phyloP scores from a whole-genome alignment of 2,888 invertebrate genomes.

The Orthosia incerta region DNA sequence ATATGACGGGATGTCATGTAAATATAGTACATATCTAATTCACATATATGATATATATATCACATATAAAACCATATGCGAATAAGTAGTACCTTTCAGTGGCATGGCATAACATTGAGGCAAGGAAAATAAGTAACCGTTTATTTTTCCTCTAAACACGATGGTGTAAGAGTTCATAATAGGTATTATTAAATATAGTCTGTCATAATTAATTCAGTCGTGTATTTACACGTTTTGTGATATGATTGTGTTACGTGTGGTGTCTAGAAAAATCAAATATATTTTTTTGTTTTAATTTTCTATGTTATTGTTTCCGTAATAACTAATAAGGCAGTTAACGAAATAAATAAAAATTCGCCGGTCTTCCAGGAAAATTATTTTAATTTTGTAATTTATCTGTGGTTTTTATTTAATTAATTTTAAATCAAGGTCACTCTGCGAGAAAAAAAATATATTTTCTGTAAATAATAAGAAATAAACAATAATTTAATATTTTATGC shows the following conservation, averaged over 20 bases:
- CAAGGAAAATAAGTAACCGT: conserved; percentile 35
- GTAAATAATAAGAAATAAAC: too few species aligned
- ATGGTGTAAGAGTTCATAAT: conserved; percentile 2
- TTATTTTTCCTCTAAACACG: conserved; percentile 42
- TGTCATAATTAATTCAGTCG: not conserved
- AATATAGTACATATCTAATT: not conserved
- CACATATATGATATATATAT: not conserved
- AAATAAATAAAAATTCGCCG: not conserved
- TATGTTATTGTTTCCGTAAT: not conserved
- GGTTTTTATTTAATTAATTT: not conserved
- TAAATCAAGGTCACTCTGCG: not conserved
- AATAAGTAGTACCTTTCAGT: conserved; percentile 3
- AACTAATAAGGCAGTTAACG: not conserved
- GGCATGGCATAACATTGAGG: not conserved
- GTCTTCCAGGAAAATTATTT: not conserved
- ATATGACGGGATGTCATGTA: conserved; percentile 6
- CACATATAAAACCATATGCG: not conserved
- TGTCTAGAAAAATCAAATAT: conserved; percentile 34
- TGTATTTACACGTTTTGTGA: not conserved
- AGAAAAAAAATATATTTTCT: too few species aligned
- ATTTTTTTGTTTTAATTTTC: not conserved
- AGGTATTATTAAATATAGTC: not conserved
- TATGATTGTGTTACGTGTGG: not conserved
- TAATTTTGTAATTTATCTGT: not conserved
- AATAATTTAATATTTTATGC: not conserved